These are phyloP conservation scores for Hanleya hanleyi DNA, from an alignment of 2,888 invertebrate species.

Conservation along the genomic window DNA sequence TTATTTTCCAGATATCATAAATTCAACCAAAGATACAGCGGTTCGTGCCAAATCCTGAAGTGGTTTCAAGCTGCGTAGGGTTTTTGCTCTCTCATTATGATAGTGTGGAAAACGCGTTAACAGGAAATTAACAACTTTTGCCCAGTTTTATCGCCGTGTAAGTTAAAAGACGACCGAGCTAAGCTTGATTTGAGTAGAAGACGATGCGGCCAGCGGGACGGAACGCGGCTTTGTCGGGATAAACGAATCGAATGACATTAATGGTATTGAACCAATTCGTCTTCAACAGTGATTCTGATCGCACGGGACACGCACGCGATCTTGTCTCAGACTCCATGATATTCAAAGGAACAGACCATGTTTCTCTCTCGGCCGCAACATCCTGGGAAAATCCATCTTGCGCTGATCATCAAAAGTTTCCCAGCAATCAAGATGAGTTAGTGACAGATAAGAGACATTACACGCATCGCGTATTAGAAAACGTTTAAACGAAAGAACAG, in stretches of 20 bases:
- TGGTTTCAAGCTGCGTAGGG: neutral
- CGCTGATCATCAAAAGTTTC: too few species aligned
- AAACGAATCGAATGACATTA: neutral
- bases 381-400: too few species aligned
- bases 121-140: conserved; percentile 7
- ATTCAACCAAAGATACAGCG: neutral
- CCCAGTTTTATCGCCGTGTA: neutral
- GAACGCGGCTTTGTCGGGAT: conserved; percentile 1
- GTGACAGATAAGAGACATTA: too few species aligned
- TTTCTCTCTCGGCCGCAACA: too few species aligned
- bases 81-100: neutral
- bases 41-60: neutral
- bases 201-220: neutral
- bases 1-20: neutral
- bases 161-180: neutral
- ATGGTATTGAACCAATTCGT: conserved; percentile 8
- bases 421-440: too few species aligned
- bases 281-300: neutral
- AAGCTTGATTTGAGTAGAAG: neutral
- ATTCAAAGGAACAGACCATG: conserved; percentile 1
- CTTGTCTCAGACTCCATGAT: neutral
- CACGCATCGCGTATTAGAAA: too few species aligned
- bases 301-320: neutral
- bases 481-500: too few species aligned
- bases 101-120: neutral